Conservation (phyloP, 2,888 invertebrate genomes). For the Erynnis tages region DNA sequence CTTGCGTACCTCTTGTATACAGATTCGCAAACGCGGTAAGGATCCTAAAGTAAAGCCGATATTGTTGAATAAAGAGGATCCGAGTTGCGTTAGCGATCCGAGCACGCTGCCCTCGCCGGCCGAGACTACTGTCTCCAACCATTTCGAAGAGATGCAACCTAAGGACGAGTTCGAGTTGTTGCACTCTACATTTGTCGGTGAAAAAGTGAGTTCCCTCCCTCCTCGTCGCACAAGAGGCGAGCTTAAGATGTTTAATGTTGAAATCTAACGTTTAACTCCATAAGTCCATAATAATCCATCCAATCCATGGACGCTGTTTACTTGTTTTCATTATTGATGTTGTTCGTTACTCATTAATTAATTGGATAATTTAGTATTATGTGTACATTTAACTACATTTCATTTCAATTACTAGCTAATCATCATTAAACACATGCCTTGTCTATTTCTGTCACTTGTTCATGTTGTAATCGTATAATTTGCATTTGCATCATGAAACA, state of each 20-base stretch:
- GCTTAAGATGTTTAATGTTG: background rate
- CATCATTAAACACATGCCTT: background rate
- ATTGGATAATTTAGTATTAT: background rate
- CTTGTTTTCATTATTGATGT: background rate
- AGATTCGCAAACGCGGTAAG: conserved; percentile 86
- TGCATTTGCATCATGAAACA: background rate
- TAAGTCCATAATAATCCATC: no score
- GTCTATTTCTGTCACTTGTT: background rate
- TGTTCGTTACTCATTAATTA: background rate
- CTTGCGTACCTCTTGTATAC: conserved; percentile 49
- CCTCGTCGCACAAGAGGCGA: conserved; percentile 5
- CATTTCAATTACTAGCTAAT: background rate
- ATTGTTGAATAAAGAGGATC: conserved; percentile 87
- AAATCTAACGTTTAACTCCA: conserved; percentile 6
- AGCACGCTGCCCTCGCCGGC: conserved; percentile 66
- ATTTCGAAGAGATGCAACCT: conserved; percentile 89
- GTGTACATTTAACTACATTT: background rate
- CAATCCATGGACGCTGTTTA: background rate
- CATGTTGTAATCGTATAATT: background rate
- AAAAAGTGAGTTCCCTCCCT: conserved; percentile 70
- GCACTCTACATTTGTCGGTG: conserved; percentile 62
- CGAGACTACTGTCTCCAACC: conserved; percentile 76
- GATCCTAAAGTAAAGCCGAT: conserved; percentile 88
- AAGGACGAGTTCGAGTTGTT: conserved; percentile 87
- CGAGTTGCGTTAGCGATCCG: conserved; percentile 79